Conservation (phyloP, 2,888 invertebrate genomes). For the Pantelozetes paolii region DNA sequence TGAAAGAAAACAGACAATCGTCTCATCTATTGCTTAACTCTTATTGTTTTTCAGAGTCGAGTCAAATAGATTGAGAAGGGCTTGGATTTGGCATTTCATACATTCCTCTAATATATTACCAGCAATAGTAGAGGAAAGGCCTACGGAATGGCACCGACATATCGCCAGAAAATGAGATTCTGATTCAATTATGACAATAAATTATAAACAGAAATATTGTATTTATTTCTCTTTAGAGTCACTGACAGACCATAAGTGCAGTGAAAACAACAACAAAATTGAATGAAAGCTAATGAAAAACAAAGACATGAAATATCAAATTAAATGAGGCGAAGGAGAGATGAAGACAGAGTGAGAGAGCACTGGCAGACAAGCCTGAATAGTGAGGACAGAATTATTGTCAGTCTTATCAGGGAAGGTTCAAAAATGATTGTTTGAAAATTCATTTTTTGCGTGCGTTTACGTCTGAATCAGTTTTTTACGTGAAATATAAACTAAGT, state of each 20-base stretch:
- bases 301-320: slow-evolving; percentile 5
- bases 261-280: neutral
- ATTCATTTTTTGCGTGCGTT: slow-evolving; percentile 21
- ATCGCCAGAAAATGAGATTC: slow-evolving; percentile 22
- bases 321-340: slow-evolving; percentile 16
- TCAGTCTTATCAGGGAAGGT: neutral
- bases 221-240: neutral
- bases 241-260: neutral
- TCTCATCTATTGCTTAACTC: slow-evolving; percentile 9
- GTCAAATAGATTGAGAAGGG: neutral
- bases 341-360: neutral
- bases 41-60: neutral
- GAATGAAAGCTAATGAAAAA: neutral
- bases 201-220: slow-evolving; percentile 15
- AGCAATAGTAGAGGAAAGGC: neutral
- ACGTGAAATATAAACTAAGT: slow-evolving; percentile 23
- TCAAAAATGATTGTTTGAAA: neutral
- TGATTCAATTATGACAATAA: slow-evolving; percentile 35
- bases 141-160: neutral
- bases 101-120: slow-evolving; percentile 14
- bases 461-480: slow-evolving; percentile 8
- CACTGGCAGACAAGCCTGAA: neutral
- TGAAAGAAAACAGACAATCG: neutral
- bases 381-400: neutral
- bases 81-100: slow-evolving; percentile 29